Evolutionary conservation across 2,113 vertebrate species (phyloP).

Genomic region (Myotis davidii): DNA sequence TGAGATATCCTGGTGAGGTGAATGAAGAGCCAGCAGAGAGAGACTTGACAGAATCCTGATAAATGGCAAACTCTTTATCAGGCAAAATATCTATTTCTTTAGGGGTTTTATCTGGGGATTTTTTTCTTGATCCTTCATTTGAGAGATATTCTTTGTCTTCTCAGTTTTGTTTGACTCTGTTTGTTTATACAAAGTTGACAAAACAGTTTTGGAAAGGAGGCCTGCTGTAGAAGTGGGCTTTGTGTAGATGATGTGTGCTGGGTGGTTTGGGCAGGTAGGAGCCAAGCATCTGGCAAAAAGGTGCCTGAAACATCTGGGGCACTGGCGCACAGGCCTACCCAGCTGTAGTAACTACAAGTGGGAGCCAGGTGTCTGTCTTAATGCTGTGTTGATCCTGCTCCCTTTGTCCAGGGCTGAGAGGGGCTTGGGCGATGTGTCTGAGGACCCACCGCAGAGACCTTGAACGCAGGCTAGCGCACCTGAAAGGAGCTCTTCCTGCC

Average conservation of each 20-base stretch:
- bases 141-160: neutral
- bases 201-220: neutral
- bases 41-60: neutral
- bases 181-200: neutral
- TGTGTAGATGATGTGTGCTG: neutral
- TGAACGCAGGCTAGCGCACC: neutral
- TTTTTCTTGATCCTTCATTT: neutral
- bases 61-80: neutral
- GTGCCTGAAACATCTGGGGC: neutral
- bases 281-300: neutral
- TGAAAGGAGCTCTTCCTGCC: neutral
- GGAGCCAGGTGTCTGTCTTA: neutral
- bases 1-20: neutral
- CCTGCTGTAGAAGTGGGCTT: neutral
- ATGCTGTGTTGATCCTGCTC: neutral
- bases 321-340: neutral
- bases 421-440: neutral
- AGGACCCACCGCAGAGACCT: neutral
- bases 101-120: neutral
- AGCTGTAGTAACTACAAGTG: neutral
- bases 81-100: neutral
- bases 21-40: neutral
- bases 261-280: neutral
- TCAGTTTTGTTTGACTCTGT: neutral
- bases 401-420: neutral